Evolutionary conservation across 2,888 invertebrate genomes (phyloP).

Genomic region (Ichneumoninae sp.): DNA sequence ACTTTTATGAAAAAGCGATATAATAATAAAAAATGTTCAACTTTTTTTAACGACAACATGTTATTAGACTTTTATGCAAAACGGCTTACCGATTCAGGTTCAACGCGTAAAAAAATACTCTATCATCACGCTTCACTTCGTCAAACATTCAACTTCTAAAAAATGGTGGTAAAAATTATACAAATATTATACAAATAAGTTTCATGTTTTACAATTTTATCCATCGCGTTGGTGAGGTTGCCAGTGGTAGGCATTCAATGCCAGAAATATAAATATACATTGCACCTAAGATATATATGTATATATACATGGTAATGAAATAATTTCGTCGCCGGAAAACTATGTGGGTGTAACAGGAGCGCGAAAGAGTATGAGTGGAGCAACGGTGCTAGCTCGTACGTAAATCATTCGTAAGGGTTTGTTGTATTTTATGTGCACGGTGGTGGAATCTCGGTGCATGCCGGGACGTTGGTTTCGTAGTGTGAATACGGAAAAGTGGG

Average conservation of each 20-base stretch:
- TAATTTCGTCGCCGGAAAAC: slow-evolving; percentile 61
- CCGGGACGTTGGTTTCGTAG: slow-evolving; percentile 25
- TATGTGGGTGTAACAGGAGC: slow-evolving; percentile 55
- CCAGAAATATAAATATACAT: slow-evolving; percentile 60
- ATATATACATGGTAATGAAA: slow-evolving; percentile 60
- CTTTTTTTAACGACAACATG: too few species aligned
- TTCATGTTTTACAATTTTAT: slow-evolving; percentile 33
- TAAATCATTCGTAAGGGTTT: slow-evolving; percentile 65
- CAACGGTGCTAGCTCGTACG: slow-evolving; percentile 53
- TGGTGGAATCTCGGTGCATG: slow-evolving; percentile 63
- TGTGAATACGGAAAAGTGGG: slow-evolving; percentile 65
- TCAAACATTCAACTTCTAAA: too few species aligned
- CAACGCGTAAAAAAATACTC: too few species aligned
- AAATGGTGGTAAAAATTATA: too few species aligned
- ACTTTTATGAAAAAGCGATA: too few species aligned
- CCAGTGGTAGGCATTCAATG: slow-evolving; percentile 59
- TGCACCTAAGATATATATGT: neutral
- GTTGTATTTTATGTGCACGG: slow-evolving; percentile 65
- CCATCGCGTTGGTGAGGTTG: neutral
- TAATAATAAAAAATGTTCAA: too few species aligned
- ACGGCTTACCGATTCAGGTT: too few species aligned
- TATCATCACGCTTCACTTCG: too few species aligned
- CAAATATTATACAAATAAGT: neutral
- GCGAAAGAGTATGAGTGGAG: slow-evolving; percentile 37
- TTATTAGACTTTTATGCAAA: too few species aligned